Percentiles rank a stretch among this genome's conserved stretches.
phyloP scores from a whole-genome alignment of 2,888 invertebrate genomes.

The Myopa testacea region DNA sequence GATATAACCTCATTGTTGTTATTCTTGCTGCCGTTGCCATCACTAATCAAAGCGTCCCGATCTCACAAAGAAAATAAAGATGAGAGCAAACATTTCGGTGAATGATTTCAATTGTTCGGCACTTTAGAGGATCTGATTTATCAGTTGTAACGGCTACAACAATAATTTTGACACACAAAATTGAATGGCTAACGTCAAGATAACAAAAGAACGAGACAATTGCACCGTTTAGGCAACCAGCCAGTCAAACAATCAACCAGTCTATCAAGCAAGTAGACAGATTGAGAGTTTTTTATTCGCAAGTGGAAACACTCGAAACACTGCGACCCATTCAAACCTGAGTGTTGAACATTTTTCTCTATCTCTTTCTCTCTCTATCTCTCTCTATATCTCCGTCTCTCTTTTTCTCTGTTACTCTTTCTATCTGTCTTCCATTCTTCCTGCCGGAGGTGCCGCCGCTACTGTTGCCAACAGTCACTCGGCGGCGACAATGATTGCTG shows the following conservation, averaged over 20 bases:
- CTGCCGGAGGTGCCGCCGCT: neutral
- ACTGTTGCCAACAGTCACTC: neutral
- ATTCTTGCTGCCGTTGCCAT: neutral
- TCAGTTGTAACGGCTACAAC: neutral
- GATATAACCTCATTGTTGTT: neutral
- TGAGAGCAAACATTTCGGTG: neutral
- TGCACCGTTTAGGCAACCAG: neutral
- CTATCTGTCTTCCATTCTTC: neutral
- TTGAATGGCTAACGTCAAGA: neutral
- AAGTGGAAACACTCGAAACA: neutral
- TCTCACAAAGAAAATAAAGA: too few species aligned
- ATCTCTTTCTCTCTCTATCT: too few species aligned
- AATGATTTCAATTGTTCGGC: neutral
- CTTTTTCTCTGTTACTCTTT: neutral
- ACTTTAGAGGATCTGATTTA: neutral
- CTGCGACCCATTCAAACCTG: neutral
- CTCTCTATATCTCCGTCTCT: too few species aligned
- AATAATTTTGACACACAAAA: neutral
- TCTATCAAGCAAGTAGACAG: neutral
- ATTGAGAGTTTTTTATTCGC: neutral
- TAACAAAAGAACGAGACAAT: neutral
- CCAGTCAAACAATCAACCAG: neutral
- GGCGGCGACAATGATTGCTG: conserved; percentile 10
- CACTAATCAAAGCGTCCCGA: neutral
- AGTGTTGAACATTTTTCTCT: neutral